phyloP scores from a whole-genome alignment of 2,797 vertebrate genomes.

The Clarias platycephalus region DNA sequence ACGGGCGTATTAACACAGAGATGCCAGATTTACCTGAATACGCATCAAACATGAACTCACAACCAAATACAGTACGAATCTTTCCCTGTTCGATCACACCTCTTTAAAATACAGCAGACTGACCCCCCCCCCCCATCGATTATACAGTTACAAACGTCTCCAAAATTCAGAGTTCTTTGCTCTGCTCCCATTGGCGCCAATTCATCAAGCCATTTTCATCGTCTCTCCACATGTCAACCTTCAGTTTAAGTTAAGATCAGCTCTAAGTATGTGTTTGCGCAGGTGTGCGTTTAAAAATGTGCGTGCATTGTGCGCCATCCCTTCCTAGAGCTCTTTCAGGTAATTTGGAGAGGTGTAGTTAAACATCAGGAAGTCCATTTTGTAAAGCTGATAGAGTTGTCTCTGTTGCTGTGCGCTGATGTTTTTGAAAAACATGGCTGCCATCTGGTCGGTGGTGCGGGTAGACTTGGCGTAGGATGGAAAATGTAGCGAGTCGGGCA shows the following conservation, averaged over 20 bases:
- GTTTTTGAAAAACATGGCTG: slow-evolving; percentile 96
- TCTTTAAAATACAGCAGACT: slow-evolving; percentile 44
- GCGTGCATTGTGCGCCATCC: neutral
- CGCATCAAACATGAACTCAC: slow-evolving; percentile 24
- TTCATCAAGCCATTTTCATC: neutral
- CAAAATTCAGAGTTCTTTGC: slow-evolving; percentile 28
- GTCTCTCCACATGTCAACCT: slow-evolving; percentile 13
- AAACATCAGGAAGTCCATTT: slow-evolving; percentile 98
- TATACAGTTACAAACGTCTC: slow-evolving; percentile 28
- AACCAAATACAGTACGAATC: slow-evolving; percentile 38
- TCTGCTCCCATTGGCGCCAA: slow-evolving; percentile 31
- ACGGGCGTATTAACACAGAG: slow-evolving; percentile 22
- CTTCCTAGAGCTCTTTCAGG: slow-evolving; percentile 85
- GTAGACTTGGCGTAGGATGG: slow-evolving; percentile 95
- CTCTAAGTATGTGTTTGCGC: neutral
- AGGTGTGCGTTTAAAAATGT: neutral
- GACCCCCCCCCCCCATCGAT: slow-evolving; percentile 23
- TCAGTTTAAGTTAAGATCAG: slow-evolving; percentile 22
- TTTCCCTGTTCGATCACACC: neutral
- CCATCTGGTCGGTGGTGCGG: slow-evolving; percentile 96
- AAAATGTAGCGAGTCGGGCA: slow-evolving; percentile 84
- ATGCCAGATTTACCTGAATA: slow-evolving; percentile 22
- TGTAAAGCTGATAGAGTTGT: slow-evolving; percentile 93
- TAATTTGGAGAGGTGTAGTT: slow-evolving; percentile 96
- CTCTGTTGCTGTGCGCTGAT: slow-evolving; percentile 89